Conservation (phyloP, 2,113 vertebrate species). For the Panthera tigris region DNA sequence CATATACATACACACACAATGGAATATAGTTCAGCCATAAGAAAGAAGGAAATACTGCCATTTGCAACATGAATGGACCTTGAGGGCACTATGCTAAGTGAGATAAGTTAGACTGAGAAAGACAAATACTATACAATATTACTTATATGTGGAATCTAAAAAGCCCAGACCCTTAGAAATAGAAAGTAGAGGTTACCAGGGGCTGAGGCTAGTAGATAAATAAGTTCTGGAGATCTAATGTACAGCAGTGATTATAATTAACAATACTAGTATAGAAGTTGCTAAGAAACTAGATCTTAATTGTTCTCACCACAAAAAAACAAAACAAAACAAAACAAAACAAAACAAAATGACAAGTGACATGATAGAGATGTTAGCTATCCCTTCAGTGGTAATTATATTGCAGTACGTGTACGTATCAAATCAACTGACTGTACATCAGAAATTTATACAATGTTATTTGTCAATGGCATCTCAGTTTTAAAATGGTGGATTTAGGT, state of each 20-base stretch:
- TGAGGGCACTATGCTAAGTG: not conserved
- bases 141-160: not conserved
- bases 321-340: not conserved
- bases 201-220: not conserved
- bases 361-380: not conserved
- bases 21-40: not conserved
- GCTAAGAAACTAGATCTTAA: not conserved
- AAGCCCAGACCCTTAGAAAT: not conserved
- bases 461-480: not conserved
- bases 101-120: not conserved
- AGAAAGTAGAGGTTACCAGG: not conserved
- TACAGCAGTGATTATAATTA: not conserved
- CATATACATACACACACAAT: too few species aligned
- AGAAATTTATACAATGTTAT: not conserved
- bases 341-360: not conserved
- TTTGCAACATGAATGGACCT: not conserved
- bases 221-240: not conserved
- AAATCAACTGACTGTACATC: not conserved
- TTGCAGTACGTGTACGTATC: not conserved
- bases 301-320: not conserved
- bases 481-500: not conserved
- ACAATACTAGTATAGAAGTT: not conserved
- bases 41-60: not conserved
- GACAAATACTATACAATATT: not conserved
- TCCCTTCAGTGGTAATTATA: not conserved